A percentile compares a stretch with the other conserved stretches of the same genome.
Evolutionary conservation across 2,113 vertebrate genomes (phyloP).

Genomic region (Strigops habroptila): DNA sequence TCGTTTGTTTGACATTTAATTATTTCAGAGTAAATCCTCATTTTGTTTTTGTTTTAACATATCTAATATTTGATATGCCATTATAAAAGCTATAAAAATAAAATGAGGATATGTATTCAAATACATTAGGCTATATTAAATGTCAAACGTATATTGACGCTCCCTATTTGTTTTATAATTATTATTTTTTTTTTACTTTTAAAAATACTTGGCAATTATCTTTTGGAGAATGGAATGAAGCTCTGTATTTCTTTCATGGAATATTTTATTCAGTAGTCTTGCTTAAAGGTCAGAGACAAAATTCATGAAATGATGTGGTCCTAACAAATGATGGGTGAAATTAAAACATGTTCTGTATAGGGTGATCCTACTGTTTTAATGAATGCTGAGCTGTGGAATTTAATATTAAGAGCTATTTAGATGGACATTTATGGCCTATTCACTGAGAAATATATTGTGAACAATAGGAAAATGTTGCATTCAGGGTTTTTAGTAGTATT

Average conservation of each 20-base stretch:
- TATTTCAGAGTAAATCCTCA: slow-evolving; percentile 27
- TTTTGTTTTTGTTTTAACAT: slow-evolving; percentile 54
- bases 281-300: not conserved
- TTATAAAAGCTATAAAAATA: slow-evolving; percentile 37
- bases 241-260: not conserved
- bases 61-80: slow-evolving; percentile 35
- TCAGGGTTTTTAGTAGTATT: not conserved
- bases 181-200: not conserved
- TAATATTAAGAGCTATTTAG: not conserved
- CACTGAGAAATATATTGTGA: not conserved
- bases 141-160: slow-evolving; percentile 12
- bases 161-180: slow-evolving; percentile 35
- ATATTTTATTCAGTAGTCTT: not conserved
- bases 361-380: not conserved
- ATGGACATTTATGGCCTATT: not conserved
- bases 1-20: slow-evolving; percentile 45
- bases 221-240: not conserved
- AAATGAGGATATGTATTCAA: slow-evolving; percentile 19
- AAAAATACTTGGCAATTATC: slow-evolving; percentile 20
- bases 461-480: not conserved
- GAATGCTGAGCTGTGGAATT: not conserved
- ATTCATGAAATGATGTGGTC: not conserved
- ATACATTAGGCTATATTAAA: slow-evolving; percentile 49
- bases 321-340: not conserved
- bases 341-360: not conserved